phyloP scores from a whole-genome alignment of 2,888 invertebrate species.

The Drosophila merina region DNA sequence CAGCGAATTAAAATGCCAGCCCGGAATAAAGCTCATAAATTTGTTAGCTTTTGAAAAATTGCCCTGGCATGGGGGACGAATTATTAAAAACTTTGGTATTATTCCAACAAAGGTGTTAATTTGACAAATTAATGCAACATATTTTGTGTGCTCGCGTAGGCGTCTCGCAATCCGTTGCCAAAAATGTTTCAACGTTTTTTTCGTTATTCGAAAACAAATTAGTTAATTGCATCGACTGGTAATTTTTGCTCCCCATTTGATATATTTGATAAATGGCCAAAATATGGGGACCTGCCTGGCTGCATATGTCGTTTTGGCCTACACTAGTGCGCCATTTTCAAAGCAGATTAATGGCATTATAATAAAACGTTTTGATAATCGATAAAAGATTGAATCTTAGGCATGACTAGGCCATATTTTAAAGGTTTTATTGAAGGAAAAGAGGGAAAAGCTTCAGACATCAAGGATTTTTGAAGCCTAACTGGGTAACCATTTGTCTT shows the following conservation, averaged over 20 bases:
- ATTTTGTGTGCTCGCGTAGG: conserved; percentile 14
- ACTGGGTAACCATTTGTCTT: too few relatives aligned
- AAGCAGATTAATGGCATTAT: conserved; percentile 32
- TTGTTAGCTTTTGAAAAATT: conserved; percentile 68
- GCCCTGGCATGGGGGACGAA: conserved; percentile 32
- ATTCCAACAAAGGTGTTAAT: conserved; percentile 69
- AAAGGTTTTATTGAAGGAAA: not conserved
- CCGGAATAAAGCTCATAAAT: conserved; percentile 61
- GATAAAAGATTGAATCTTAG: conserved; percentile 31
- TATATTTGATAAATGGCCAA: conserved; percentile 10
- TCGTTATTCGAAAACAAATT: conserved; percentile 27
- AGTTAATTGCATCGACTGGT: conserved; percentile 34
- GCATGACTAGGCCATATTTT: conserved; percentile 26
- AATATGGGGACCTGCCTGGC: conserved; percentile 5
- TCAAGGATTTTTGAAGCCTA: too few relatives aligned
- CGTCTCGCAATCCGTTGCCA: conserved; percentile 37
- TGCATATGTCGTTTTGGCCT: conserved; percentile 7
- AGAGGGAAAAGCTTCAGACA: too few relatives aligned
- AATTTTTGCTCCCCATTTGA: conserved; percentile 15
- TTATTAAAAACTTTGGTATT: conserved; percentile 57
- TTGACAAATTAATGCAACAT: conserved; percentile 71
- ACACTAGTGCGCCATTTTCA: not conserved
- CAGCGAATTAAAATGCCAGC: conserved; percentile 45
- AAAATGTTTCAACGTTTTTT: conserved; percentile 7
- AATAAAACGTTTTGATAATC: conserved; percentile 29